phyloP scores from a whole-genome alignment of 2,888 invertebrate species.

The Ferdinandea cuprea region DNA sequence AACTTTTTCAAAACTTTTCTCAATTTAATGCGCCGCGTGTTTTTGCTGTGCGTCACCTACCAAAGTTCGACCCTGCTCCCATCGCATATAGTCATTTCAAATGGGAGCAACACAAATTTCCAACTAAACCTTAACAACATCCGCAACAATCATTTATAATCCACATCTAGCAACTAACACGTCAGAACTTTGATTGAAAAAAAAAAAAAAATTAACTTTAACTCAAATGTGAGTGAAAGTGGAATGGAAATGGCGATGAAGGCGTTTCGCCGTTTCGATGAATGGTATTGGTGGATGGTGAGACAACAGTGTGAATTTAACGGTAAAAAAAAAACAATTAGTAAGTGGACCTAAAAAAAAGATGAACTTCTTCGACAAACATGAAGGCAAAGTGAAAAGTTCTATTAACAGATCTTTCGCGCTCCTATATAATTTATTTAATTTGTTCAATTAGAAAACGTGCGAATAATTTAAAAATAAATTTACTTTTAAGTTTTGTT shows the following conservation, averaged over 20 bases:
- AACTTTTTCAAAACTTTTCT: conserved; percentile 65
- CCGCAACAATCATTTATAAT: conserved; percentile 18
- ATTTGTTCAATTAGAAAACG: conserved; percentile 41
- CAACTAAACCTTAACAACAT: conserved; percentile 59
- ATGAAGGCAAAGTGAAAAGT: conserved; percentile 16
- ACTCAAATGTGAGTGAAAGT: too few relatives aligned
- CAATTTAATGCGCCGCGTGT: conserved; percentile 56
- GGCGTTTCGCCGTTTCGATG: not conserved
- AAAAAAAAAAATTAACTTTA: not conserved
- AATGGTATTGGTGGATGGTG: conserved; percentile 14
- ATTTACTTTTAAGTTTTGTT: conserved; percentile 35
- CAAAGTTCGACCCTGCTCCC: conserved; percentile 75
- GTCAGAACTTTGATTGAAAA: not conserved
- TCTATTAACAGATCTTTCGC: conserved; percentile 14
- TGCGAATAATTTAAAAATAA: conserved; percentile 37
- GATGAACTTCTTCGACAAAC: conserved; percentile 2
- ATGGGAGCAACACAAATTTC: conserved; percentile 74
- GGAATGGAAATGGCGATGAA: not conserved
- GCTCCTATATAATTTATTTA: conserved; percentile 48
- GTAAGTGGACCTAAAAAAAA: conserved; percentile 2
- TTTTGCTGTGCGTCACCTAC: conserved; percentile 34
- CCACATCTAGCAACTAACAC: conserved; percentile 2
- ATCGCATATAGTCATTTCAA: conserved; percentile 76
- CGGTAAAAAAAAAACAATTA: conserved; percentile 1
- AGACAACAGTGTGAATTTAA: not conserved